Conservation (phyloP, 2,113 vertebrate species). For the Daphoenositta chrysoptera region DNA sequence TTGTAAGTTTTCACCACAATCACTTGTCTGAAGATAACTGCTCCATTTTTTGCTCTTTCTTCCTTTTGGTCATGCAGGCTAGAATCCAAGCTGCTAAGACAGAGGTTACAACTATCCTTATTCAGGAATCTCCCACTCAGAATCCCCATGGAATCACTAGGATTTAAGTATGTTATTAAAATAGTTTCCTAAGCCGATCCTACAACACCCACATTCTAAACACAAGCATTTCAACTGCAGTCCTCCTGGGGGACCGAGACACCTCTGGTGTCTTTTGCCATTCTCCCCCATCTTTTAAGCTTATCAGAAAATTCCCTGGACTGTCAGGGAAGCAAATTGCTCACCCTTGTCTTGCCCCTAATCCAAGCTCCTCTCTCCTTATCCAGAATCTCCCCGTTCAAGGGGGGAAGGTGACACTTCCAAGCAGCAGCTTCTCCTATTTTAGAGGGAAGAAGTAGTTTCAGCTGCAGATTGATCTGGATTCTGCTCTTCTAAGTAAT, state of each 20-base stretch:
- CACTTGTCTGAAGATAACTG: neutral
- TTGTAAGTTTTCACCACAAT: neutral
- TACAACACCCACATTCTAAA: neutral
- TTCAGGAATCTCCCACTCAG: neutral
- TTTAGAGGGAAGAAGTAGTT: neutral
- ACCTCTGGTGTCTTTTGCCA: neutral
- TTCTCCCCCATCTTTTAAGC: neutral
- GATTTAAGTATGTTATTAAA: neutral
- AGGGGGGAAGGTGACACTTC: neutral
- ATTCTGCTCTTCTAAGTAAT: neutral
- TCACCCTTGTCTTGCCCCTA: neutral
- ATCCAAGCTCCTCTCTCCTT: neutral
- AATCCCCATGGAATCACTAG: neutral
- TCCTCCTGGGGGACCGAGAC: neutral
- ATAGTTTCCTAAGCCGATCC: neutral
- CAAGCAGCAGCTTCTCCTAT: neutral
- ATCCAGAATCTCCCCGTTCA: neutral
- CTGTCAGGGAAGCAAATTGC: neutral
- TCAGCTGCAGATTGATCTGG: neutral
- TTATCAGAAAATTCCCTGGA: neutral
- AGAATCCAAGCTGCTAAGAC: neutral
- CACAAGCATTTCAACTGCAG: neutral
- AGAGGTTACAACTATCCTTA: neutral
- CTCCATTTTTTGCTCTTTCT: neutral
- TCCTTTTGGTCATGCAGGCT: neutral